Base-by-base conservation (phyloP, 2,113 vertebrate genomes). In the Phyllopteryx taeniolatus region DNA sequence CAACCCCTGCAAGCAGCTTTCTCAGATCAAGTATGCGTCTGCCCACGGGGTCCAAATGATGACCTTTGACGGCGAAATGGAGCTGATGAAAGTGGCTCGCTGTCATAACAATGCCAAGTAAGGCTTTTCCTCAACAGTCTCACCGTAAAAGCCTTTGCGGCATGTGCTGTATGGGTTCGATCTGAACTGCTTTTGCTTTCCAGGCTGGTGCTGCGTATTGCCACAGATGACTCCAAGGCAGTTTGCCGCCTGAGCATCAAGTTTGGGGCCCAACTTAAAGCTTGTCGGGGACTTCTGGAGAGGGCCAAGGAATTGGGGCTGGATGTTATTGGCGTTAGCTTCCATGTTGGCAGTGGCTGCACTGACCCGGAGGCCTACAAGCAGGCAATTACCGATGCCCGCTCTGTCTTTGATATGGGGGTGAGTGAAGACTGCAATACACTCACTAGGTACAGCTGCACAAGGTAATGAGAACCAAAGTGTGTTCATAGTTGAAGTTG, bases 1-100 rank as follows among this genome's bases (percentile, higher is more conserved):
- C 79, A 99, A 99, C 83, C 98, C 98, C 57, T 99, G 97, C 85
- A 99, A 99, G 84, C 97, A 99, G 92, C 91, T 96, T 33, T 99
- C 98, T 73, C 98, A 99, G 74, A 98, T 99, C 71, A 99, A 98
- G 82, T 98, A 98, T 64, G 98, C 98, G 8, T 95, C 96, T 66
- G 93, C 92, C 71, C 96, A 92, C 2, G 96, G 96, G 27, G 97
- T 99, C 67, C 95, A 95, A 90, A 98, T 96, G 96, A 99, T 99
- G 98, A 99, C 97, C 12, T 99, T 99, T 88, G 98, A 99, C 79
- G 98, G 96, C 14, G 97, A 99, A 79, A 94, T 98, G 62, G 98
- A 99, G 53, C 83, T 99, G 79, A 93, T 96, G 95, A 99, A 99
- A 90, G 94, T 99, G 62, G 94, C 96, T 73, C 94, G 96, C 70